Base-by-base conservation (phyloP, 1,140 invertebrate species). In the Caenorhabditis latens region DNA sequence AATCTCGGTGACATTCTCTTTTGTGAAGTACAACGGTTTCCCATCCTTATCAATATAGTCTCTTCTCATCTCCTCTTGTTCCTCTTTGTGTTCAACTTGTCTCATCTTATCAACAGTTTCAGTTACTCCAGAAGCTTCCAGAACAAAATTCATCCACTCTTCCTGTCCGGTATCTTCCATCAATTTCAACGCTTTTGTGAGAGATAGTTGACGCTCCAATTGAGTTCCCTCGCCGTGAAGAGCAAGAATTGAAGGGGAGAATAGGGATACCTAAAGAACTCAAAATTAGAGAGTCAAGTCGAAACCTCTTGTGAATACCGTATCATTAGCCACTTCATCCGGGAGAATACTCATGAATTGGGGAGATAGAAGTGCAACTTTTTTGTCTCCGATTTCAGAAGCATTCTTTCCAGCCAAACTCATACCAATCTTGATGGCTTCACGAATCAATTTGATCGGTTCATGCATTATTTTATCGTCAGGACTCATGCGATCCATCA, bases 211-310 rank as follows among this genome's bases (percentile, higher is more conserved):
- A 11, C 89, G 88, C 21, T 90, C 88, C 1, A 90, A 13, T 40
- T 84, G 58, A 19, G 50, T 21, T 19, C 90, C 90, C 48, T 90
- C 84, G 16, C 88, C 75, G 61, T 90, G 90, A 61, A 90, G 84
- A 42, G 83, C 53, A 32, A 90, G 90, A 40, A 90, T 82, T 0
- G 90, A 90, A 2, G 90, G 90, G 16, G 90, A 90, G 43, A 90
- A 79, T 9, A 90, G 24, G 24, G 82, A 83, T 3, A 90, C 53
- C 89, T 90, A 24, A 8, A 46, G 3, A 16, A 19, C 2, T 40
- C 11, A 7, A 9, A 19, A 13, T 7, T 19, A 0, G 55, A 11
- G 19, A 5, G 1, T 7, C 19, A 32, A 9, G 4, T 8, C n/a
- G 16, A 13, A 8, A n/a, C 24, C 1, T 40, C 21, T 5, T 13